phyloP scores from a whole-genome alignment of 2,113 vertebrate species.

The western clawed frog (Xenopus tropicalis) region DNA sequence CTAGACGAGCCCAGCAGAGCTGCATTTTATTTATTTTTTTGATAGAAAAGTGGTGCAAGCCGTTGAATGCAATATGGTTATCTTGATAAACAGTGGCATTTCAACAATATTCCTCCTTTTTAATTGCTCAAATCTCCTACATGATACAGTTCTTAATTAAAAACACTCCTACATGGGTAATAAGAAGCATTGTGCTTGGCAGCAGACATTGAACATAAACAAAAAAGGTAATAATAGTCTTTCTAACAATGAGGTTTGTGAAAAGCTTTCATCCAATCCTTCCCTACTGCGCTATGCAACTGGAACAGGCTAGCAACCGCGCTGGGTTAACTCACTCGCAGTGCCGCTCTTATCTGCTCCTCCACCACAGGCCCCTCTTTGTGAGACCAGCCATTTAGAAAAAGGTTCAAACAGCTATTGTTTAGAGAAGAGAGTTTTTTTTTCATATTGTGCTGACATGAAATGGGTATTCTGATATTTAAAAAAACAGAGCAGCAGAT shows the following conservation, averaged over 20 bases:
- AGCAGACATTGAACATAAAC: conserved; percentile 25
- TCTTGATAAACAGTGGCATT: too few relatives aligned
- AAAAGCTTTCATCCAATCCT: conserved; percentile 25
- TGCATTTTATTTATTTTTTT: too few relatives aligned
- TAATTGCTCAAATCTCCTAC: too few relatives aligned
- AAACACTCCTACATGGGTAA: conserved; percentile 16
- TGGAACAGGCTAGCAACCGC: conserved; percentile 20
- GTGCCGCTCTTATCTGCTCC: conserved; percentile 17
- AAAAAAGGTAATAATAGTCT: conserved; percentile 33
- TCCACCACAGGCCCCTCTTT: conserved; percentile 11
- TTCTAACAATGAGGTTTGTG: conserved; percentile 21
- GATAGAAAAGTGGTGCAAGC: too few relatives aligned
- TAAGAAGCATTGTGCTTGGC: conserved; percentile 25
- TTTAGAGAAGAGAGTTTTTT: neutral
- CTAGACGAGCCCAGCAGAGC: too few relatives aligned
- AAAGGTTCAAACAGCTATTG: conserved; percentile 2
- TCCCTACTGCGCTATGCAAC: conserved; percentile 1
- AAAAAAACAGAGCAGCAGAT: too few relatives aligned
- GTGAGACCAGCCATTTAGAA: conserved; percentile 5
- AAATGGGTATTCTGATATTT: too few relatives aligned
- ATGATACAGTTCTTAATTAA: neutral
- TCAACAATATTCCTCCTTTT: too few relatives aligned
- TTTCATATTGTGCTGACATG: neutral
- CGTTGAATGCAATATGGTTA: too few relatives aligned
- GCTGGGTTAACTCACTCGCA: conserved; percentile 9